Percentiles rank a stretch among this genome's conserved stretches.
phyloP scores from a whole-genome alignment of 2,113 vertebrate genomes.

The Zosterops borbonicus region DNA sequence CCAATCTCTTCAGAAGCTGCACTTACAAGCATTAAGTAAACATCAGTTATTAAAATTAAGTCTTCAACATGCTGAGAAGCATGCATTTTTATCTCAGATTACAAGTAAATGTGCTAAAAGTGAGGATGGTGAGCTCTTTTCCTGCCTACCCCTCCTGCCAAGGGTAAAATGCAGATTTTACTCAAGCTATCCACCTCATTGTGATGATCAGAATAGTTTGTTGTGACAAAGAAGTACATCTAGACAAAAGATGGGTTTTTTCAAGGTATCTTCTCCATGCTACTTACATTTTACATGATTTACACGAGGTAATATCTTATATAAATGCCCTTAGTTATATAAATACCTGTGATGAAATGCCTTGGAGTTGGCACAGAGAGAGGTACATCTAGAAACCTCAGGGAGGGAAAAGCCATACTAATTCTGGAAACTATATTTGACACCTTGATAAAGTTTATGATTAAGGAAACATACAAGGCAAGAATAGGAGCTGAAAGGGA shows the following conservation, averaged over 20 bases:
- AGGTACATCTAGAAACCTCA: rapidly evolving
- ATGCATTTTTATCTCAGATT: not conserved
- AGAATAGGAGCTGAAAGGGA: not conserved
- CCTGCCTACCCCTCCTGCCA: not conserved
- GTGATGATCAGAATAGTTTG: not conserved
- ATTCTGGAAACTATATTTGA: not conserved
- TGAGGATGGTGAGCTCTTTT: not conserved
- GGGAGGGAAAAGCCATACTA: not conserved
- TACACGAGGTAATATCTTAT: not conserved
- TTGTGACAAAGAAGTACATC: not conserved
- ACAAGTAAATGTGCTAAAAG: not conserved
- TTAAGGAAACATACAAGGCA: not conserved
- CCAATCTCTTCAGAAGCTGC: slow-evolving; percentile 63
- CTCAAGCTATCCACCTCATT: not conserved
- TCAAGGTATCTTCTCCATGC: not conserved
- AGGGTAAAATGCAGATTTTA: not conserved
- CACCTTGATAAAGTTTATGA: not conserved
- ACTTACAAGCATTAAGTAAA: slow-evolving; percentile 74
- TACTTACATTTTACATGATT: not conserved
- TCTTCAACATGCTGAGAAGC: slow-evolving; percentile 37
- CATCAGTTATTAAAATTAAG: slow-evolving; percentile 71
- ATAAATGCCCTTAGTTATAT: not conserved
- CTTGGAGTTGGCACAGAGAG: not conserved
- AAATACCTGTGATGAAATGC: not conserved
- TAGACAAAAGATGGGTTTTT: rapidly evolving